Percentiles rank a stretch among this genome's conserved stretches.
phyloP scores from a whole-genome alignment of 2,797 vertebrate genomes.

The Crocidura indochinensis region DNA sequence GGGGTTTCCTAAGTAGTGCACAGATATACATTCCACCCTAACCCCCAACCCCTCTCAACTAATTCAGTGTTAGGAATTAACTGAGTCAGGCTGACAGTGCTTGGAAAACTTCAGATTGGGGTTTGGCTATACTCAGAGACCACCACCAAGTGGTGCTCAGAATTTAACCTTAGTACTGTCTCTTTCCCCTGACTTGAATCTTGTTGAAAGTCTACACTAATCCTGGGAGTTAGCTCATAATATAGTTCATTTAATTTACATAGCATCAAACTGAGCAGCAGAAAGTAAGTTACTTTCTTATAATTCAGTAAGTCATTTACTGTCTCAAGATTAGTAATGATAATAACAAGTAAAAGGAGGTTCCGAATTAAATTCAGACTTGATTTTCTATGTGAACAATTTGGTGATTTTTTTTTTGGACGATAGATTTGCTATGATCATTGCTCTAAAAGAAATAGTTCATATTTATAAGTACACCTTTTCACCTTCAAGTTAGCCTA shows the following conservation, averaged over 20 bases:
- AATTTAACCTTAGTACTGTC: too few species aligned
- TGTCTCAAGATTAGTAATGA: too few species aligned
- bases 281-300: neutral
- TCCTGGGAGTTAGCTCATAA: neutral
- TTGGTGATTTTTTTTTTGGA: neutral
- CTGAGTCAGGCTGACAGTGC: too few species aligned
- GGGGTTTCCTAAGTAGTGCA: too few species aligned
- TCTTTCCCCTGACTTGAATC: neutral
- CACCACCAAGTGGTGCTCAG: too few species aligned
- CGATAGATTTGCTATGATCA: constrained; percentile 9
- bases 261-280: neutral
- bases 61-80: too few species aligned
- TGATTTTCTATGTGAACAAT: neutral
- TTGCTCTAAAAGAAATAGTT: constrained; percentile 41
- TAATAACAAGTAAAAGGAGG: neutral
- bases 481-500: constrained; percentile 33
- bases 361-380: neutral
- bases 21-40: too few species aligned
- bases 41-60: too few species aligned
- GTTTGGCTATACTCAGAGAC: too few species aligned
- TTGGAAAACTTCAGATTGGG: too few species aligned
- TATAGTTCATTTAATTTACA: constrained; percentile 18
- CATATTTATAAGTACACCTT: constrained; percentile 39
- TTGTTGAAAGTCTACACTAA: neutral
- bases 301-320: too few species aligned